Conservation (phyloP, 2,113 vertebrate genomes). For the Phainopepla nitens region DNA sequence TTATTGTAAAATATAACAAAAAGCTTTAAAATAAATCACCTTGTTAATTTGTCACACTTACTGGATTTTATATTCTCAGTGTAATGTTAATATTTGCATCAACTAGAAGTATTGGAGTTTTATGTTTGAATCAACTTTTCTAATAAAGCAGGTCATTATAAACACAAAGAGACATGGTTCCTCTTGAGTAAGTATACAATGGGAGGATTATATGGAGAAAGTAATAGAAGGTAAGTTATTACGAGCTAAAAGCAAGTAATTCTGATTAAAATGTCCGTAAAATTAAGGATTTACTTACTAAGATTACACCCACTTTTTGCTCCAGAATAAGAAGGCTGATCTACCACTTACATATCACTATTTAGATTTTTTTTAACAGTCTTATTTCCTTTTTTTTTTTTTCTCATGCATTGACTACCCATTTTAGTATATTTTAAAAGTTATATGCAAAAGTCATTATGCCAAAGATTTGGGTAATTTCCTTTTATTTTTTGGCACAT, state of each 20-base stretch:
- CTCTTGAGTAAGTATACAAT: not conserved
- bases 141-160: not conserved
- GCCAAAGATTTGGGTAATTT: not conserved
- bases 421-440: not conserved
- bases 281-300: not conserved
- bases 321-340: not conserved
- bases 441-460: not conserved
- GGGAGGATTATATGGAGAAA: not conserved
- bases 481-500: not conserved
- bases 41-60: not conserved
- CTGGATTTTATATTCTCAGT: not conserved
- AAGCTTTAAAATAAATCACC: not conserved
- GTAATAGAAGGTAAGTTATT: not conserved
- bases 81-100: constrained; percentile 18
- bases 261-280: not conserved
- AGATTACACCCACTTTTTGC: not conserved
- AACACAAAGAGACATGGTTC: not conserved
- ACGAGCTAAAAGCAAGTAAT: not conserved
- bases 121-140: constrained; percentile 13
- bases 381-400: not conserved
- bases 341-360: not conserved
- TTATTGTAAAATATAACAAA: not conserved
- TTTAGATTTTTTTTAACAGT: not conserved
- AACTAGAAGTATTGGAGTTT: not conserved
- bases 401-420: not conserved